phyloP scores from a whole-genome alignment of 2,888 invertebrate species.

The Labia minor region DNA sequence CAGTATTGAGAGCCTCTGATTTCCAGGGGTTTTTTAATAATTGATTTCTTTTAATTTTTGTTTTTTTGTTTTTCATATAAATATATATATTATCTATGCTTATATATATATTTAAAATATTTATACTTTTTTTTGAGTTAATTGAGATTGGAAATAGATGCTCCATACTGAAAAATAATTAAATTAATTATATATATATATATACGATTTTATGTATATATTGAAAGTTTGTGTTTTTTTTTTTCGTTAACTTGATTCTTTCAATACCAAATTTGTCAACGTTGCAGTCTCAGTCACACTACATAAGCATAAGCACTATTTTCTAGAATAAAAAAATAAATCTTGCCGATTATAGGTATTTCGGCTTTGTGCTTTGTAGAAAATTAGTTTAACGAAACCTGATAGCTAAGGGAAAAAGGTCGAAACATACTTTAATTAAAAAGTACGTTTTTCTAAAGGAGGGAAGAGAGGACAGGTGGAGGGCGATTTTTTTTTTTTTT shows the following conservation, averaged over 20 bases:
- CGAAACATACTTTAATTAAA: neutral
- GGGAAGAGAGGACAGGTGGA: too few relatives aligned
- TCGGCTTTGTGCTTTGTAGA: conserved; percentile 8
- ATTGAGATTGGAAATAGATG: neutral
- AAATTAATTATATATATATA: neutral
- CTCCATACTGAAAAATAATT: neutral
- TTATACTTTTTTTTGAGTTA: neutral
- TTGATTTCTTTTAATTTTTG: neutral
- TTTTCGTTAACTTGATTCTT: too few relatives aligned
- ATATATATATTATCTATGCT: neutral
- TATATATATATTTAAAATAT: neutral
- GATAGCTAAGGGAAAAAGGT: neutral
- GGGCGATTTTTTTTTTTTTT: too few relatives aligned
- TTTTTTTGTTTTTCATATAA: too few relatives aligned
- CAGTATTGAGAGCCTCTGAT: neutral
- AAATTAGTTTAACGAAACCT: conserved; percentile 7
- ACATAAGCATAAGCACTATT: conserved; percentile 7
- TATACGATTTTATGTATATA: too few relatives aligned
- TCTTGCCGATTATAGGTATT: neutral
- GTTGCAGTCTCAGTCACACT: conserved; percentile 9
- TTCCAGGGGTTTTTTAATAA: conserved; percentile 4
- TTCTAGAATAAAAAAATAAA: neutral
- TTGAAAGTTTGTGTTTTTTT: too few relatives aligned
- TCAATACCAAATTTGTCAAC: neutral
- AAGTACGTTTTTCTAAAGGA: neutral